phyloP scores from a whole-genome alignment of 1,140 invertebrate genomes.

The Trichomalopsis sarcophagae region DNA sequence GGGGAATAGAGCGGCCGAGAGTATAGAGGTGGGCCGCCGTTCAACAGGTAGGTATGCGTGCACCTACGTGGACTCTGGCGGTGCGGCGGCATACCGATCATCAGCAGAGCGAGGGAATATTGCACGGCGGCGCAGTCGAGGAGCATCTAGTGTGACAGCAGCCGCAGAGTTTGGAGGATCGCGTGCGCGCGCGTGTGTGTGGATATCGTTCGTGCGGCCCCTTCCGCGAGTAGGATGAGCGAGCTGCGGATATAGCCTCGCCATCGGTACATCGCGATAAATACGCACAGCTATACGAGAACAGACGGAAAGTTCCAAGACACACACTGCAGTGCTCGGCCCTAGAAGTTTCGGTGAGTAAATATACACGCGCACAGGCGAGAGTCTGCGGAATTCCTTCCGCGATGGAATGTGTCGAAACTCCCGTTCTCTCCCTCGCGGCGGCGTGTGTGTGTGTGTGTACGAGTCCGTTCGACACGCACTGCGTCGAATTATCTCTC shows the following conservation, averaged over 20 bases:
- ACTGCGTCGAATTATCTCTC: too few relatives aligned
- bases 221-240: not conserved
- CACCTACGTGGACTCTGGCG: conserved; percentile 48
- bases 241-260: not conserved
- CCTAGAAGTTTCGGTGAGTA: conserved; percentile 20
- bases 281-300: too few relatives aligned
- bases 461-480: not conserved
- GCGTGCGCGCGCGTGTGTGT: too few relatives aligned
- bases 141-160: not conserved
- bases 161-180: not conserved
- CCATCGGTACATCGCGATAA: too few relatives aligned
- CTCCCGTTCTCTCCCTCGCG: conserved; percentile 19
- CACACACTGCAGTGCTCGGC: not conserved
- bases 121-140: not conserved
- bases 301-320: not conserved
- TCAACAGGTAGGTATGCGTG: conserved; percentile 39
- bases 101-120: conserved; percentile 13
- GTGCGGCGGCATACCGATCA: conserved; percentile 45
- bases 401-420: conserved; percentile 46
- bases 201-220: too few relatives aligned
- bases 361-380: not conserved
- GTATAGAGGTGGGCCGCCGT: conserved; percentile 20
- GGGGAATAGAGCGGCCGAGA: not conserved
- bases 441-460: not conserved
- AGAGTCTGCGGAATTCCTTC: conserved; percentile 29